Evolutionary conservation across 2,888 invertebrate species (phyloP).

Genomic region (Eurytoma californica): DNA sequence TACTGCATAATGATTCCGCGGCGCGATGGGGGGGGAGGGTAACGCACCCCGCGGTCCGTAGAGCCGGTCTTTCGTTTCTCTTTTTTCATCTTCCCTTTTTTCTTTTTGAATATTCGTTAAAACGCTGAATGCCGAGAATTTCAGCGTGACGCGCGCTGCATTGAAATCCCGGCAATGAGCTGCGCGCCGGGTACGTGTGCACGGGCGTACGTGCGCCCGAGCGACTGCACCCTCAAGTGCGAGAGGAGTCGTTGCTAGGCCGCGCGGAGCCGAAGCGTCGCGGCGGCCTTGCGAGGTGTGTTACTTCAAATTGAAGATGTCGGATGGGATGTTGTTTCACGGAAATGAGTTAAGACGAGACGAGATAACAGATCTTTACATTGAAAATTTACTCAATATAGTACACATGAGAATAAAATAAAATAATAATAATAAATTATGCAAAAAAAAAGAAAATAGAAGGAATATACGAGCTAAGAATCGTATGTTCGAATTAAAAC

Average conservation of each 20-base stretch:
- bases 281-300: not conserved
- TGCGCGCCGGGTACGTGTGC: not conserved
- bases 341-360: no score
- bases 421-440: no score
- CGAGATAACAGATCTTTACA: no score
- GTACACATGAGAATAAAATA: no score
- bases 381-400: no score
- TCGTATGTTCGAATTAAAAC: no score
- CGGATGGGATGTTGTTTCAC: not conserved
- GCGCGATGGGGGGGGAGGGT: not conserved
- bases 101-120: slow-evolving; percentile 56
- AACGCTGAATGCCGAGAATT: slow-evolving; percentile 54
- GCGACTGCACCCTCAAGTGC: slow-evolving; percentile 10
- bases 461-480: no score
- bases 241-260: slow-evolving; percentile 12
- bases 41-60: not conserved
- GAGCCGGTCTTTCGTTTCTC: no score
- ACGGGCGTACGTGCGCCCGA: not conserved
- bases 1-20: slow-evolving; percentile 55
- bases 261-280: not conserved
- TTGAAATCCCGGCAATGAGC: slow-evolving; percentile 57
- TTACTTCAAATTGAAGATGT: not conserved
- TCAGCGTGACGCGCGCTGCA: slow-evolving; percentile 54
- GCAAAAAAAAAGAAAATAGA: no score
- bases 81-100: no score